Percentiles rank a stretch among this genome's conserved stretches.
Conservation (phyloP, 2,888 invertebrate genomes). For the Ptilodon capucinus region DNA sequence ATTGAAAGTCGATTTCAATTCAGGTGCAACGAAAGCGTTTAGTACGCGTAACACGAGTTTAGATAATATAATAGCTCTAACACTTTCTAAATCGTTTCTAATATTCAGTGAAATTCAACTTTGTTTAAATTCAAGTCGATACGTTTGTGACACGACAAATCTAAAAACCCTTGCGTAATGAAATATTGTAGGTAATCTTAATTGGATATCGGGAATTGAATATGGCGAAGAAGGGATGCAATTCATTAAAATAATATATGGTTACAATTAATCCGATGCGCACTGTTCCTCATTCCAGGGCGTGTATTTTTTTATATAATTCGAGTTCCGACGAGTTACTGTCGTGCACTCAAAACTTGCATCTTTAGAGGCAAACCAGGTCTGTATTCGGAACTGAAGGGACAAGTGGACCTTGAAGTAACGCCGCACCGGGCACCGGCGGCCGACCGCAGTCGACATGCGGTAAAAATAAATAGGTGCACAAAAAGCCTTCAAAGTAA, state of each 20-base stretch:
- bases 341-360: conserved; percentile 47
- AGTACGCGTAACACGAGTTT: conserved; percentile 60
- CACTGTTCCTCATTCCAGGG: conserved; percentile 51
- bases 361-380: conserved; percentile 66
- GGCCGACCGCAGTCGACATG: conserved; percentile 51
- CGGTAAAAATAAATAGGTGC: conserved; percentile 53
- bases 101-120: conserved; percentile 43
- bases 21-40: conserved; percentile 64
- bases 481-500: conserved; percentile 53
- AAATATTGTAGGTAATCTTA: background rate
- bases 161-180: background rate
- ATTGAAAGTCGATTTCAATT: conserved; percentile 62
- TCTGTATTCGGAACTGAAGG: conserved; percentile 60
- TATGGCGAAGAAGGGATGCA: conserved; percentile 5
- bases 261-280: conserved; percentile 28
- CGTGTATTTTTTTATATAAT: conserved; percentile 39
- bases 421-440: conserved; percentile 36
- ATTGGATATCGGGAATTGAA: background rate
- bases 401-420: conserved; percentile 65
- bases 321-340: conserved; percentile 34
- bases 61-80: conserved; percentile 55
- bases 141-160: background rate
- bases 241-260: conserved; percentile 22
- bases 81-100: conserved; percentile 65
- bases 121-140: background rate